Conservation (phyloP, 2,113 vertebrate species). For the Mus spicilegus region DNA sequence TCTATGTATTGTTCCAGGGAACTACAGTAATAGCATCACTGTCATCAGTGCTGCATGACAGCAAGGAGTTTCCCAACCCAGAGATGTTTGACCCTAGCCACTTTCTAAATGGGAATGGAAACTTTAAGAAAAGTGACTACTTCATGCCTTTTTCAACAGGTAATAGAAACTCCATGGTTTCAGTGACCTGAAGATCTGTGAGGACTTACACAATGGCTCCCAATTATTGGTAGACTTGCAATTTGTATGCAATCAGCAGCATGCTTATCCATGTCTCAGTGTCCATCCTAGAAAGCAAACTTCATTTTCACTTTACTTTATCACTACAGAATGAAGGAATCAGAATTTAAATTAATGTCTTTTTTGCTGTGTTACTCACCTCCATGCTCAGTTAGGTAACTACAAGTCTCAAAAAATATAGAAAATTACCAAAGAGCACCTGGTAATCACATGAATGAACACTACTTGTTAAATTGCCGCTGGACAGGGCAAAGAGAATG, state of each 20-base stretch:
- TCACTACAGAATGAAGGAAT: background rate
- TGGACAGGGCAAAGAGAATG: background rate
- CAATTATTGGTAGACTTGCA: no score
- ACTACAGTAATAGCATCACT: background rate
- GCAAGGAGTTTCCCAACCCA: background rate
- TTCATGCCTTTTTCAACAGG: slow-evolving; percentile 2
- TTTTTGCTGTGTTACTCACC: background rate
- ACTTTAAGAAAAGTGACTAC: slow-evolving; percentile 35
- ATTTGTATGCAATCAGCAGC: no score
- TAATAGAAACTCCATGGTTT: background rate
- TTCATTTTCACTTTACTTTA: background rate
- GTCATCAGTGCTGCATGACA: background rate
- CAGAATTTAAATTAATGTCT: background rate
- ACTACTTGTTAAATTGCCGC: background rate
- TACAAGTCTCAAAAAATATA: background rate
- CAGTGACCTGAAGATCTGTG: background rate
- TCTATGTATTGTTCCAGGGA: background rate
- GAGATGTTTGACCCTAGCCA: background rate
- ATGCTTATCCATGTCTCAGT: background rate
- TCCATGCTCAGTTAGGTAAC: background rate
- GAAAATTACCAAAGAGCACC: background rate
- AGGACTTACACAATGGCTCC: no score
- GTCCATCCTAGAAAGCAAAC: background rate
- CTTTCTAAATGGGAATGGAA: background rate
- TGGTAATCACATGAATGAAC: background rate